Percentiles rank a stretch among this genome's conserved stretches.
Evolutionary conservation across 2,113 vertebrate species (phyloP).

Genomic region (Thermophis baileyi): DNA sequence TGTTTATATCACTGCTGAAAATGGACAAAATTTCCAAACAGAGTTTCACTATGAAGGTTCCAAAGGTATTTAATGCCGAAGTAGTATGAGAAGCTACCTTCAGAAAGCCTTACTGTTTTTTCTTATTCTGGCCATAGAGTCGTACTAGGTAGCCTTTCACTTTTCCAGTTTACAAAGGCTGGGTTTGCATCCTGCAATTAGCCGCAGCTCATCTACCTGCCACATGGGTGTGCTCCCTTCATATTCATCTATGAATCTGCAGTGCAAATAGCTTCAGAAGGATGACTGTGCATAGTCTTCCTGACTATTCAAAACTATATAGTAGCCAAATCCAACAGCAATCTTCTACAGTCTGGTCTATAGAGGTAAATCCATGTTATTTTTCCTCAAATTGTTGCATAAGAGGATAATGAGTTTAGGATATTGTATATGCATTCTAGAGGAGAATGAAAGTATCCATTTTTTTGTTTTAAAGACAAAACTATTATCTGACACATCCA

Average conservation of each 20-base stretch:
- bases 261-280: neutral
- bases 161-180: neutral
- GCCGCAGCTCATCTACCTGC: constrained; percentile 62
- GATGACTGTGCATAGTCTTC: neutral
- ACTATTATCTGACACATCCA: neutral
- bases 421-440: neutral
- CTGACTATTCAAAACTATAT: neutral
- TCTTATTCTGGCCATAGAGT: neutral
- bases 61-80: neutral
- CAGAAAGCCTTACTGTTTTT: neutral
- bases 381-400: neutral
- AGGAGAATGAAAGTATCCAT: neutral
- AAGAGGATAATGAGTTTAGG: neutral
- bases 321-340: neutral
- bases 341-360: neutral
- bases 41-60: neutral
- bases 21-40: neutral
- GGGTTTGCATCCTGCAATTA: neutral
- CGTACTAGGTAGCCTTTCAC: neutral
- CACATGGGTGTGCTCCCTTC: constrained; percentile 65
- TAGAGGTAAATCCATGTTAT: neutral
- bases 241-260: constrained; percentile 30
- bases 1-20: neutral
- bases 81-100: neutral
- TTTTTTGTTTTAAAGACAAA: neutral